Evolutionary conservation across 1,140 invertebrate species (phyloP), one percentile per base, ranked within the genome.

Genomic region (Diuraphis noxia): DNA sequence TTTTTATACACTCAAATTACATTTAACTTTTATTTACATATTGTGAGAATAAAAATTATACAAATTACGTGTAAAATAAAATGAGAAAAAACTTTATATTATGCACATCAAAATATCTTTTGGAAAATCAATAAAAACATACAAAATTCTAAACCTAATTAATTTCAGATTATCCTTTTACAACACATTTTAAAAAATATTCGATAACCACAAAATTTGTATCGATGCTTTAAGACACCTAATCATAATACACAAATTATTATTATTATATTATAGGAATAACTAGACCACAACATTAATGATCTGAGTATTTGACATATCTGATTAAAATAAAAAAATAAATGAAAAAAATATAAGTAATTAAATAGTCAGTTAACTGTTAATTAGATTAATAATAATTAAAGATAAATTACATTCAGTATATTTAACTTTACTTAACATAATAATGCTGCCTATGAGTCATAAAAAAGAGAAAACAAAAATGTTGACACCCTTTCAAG

Each of bases 61-160:
- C 34, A 86, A 49, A 86, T 43, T 46, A 86, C 23, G 34, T 86
- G 43, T 36, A 38, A 52, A 86, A 52, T 43, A 19, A 85, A 43
- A 85, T 34, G 43, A 41, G 10, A 43, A 85, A 85, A 43, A n/a
- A n/a, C 23, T 34, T 85, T 85, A 49, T 43, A 46, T 46, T 34
- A 46, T 52, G 38, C 34, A 86, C 84, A 36, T 86, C 17, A 38
- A 56, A 87, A 87, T 56, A 49, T 17, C 30, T 40, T 10, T 88
- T 56, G 7, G 13, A 63, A 63, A 63, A 88, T 88, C 8, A 56
- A 40, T 88, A 88, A 88, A 88, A 88, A 87, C 86, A n/a, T 88
- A 63, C 25, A 88, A 88, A 88, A 88, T 38, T 40, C 23, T 63
- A 40, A 63, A 19, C 21, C 25, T 88, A 88, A 4, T 87, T 10